Evolutionary conservation across 2,797 vertebrate species (phyloP).

Genomic region (Aplochiton taeniatus): DNA sequence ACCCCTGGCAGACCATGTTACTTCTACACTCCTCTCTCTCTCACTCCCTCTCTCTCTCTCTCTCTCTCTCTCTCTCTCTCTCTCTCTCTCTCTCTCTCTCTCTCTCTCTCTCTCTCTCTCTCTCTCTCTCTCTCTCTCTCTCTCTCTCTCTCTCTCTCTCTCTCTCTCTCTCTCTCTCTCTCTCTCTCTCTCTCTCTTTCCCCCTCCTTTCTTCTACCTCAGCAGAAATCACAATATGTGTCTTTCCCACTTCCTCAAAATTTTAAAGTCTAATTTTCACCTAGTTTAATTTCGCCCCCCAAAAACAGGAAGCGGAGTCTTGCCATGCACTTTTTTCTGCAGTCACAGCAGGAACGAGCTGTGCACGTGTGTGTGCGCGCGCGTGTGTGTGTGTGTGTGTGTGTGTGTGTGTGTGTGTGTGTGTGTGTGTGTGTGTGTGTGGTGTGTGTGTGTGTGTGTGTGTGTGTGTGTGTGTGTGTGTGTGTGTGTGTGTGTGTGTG

Average conservation of each 20-base stretch:
- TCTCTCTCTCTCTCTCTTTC: background rate
- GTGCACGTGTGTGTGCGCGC: constrained; percentile 34
- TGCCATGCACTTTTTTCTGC: constrained; percentile 76
- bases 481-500: constrained; percentile 3
- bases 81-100: no score
- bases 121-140: no score
- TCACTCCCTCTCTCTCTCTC: no score
- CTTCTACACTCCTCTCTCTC: no score
- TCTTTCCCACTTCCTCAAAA: constrained; percentile 24
- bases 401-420: constrained; percentile 17
- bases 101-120: no score
- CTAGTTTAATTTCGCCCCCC: constrained; percentile 62
- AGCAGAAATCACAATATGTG: constrained; percentile 1
- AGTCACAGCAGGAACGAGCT: constrained; percentile 61
- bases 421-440: constrained; percentile 1
- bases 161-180: background rate
- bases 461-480: background rate
- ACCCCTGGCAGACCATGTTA: no score
- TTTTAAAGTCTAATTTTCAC: constrained; percentile 67
- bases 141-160: no score
- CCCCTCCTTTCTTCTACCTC: background rate
- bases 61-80: no score
- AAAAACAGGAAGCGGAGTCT: constrained; percentile 47
- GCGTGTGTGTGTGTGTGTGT: no score
- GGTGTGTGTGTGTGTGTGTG: constrained; percentile 6